phyloP scores from a whole-genome alignment of 2,888 invertebrate species.

The Muschampia plurimacula region DNA sequence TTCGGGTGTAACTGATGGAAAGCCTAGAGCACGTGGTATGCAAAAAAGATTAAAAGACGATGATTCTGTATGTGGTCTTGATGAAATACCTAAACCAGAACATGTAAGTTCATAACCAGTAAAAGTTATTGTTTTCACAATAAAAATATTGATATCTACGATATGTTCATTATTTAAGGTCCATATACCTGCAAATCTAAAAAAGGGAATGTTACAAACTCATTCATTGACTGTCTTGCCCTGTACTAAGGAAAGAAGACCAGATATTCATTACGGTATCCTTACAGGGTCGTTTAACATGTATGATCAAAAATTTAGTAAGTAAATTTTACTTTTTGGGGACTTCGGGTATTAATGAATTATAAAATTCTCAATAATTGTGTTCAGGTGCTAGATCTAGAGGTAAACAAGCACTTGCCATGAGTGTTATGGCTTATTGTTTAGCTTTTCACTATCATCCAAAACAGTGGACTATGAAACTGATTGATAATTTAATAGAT shows the following conservation, averaged over 20 bases:
- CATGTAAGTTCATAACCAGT: conserved; percentile 58
- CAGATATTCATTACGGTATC: conserved; percentile 73
- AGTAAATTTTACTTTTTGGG: conserved; percentile 45
- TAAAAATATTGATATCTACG: background rate
- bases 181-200: conserved; percentile 64
- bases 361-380: background rate
- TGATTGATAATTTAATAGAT: conserved; percentile 85
- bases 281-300: conserved; percentile 74
- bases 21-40: conserved; percentile 57
- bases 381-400: conserved; percentile 63
- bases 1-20: conserved; percentile 59
- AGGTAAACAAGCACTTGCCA: conserved; percentile 84
- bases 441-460: conserved; percentile 85
- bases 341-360: background rate
- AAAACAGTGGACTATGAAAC: conserved; percentile 86
- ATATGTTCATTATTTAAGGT: conserved; percentile 55
- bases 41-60: conserved; percentile 58
- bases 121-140: background rate
- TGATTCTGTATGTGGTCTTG: conserved; percentile 67
- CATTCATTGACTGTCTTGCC: conserved; percentile 76
- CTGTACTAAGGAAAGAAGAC: conserved; percentile 68
- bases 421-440: conserved; percentile 86
- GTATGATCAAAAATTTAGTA: conserved; percentile 74
- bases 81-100: conserved; percentile 73
- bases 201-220: conserved; percentile 68